Evolutionary conservation across 2,113 vertebrate genomes (phyloP).

Genomic region (Xiphophorus hellerii): DNA sequence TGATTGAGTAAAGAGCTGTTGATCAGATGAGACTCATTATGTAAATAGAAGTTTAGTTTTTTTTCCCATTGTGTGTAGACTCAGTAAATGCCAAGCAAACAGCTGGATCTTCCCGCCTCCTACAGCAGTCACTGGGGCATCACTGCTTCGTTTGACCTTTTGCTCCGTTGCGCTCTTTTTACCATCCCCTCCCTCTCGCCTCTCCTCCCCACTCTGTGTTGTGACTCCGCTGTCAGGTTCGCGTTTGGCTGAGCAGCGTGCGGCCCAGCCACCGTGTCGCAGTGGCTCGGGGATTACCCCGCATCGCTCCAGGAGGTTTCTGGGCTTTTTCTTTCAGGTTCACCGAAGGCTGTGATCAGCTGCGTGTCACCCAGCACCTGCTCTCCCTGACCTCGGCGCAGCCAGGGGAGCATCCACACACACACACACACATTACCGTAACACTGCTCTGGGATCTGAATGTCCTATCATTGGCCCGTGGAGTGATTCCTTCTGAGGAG

Average conservation of each 20-base stretch:
- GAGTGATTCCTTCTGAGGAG: slow-evolving; percentile 51
- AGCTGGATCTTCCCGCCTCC: slow-evolving; percentile 47
- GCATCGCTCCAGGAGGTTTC: not conserved
- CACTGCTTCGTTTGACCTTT: slow-evolving; percentile 53
- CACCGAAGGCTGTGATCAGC: slow-evolving; percentile 26
- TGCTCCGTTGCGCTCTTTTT: slow-evolving; percentile 20
- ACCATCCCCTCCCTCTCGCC: slow-evolving; percentile 2
- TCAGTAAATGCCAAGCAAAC: slow-evolving; percentile 45
- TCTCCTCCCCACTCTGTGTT: slow-evolving; percentile 44
- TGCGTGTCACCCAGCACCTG: slow-evolving; percentile 67
- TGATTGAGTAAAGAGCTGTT: not conserved
- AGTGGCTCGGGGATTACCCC: slow-evolving; percentile 2
- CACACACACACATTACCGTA: slow-evolving; percentile 32
- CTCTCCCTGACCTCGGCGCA: slow-evolving; percentile 53
- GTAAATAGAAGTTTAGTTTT: slow-evolving; percentile 12
- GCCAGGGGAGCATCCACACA: slow-evolving; percentile 18
- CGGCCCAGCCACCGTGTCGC: slow-evolving; percentile 30
- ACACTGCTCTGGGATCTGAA: slow-evolving; percentile 45
- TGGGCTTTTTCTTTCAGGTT: slow-evolving; percentile 38
- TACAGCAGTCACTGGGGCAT: slow-evolving; percentile 14
- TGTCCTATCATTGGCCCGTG: slow-evolving; percentile 54
- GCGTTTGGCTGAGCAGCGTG: slow-evolving; percentile 18
- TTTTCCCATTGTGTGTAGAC: slow-evolving; percentile 51
- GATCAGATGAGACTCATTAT: not conserved
- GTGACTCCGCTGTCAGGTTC: slow-evolving; percentile 60